These are phyloP conservation scores for Eristalinus sepulchralis DNA, from an alignment of 2,888 invertebrate genomes.

Conservation along the genomic window DNA sequence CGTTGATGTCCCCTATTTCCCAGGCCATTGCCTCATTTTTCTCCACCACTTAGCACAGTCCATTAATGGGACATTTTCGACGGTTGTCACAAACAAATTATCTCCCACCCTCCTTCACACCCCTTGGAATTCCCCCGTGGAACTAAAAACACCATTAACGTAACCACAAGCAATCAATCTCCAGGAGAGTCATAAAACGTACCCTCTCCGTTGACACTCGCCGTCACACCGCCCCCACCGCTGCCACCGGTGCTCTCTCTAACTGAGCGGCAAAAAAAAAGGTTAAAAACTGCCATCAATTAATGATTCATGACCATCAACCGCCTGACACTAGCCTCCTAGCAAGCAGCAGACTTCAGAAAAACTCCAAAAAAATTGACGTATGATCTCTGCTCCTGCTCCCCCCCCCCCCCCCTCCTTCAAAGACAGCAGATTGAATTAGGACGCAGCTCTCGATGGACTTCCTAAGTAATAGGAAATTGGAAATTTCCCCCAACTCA, in stretches of 20 bases:
- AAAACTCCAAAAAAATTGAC: constrained; percentile 17
- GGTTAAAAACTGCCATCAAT: constrained; percentile 63
- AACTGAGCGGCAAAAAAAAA: constrained; percentile 20
- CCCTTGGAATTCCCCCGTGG: not conserved
- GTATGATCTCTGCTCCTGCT: constrained; percentile 36
- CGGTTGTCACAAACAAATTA: constrained; percentile 54
- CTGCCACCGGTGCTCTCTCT: not conserved
- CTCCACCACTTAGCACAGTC: constrained; percentile 25
- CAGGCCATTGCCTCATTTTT: not conserved
- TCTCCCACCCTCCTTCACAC: constrained; percentile 24
- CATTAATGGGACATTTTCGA: constrained; percentile 42
- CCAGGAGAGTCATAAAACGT: constrained; percentile 54
- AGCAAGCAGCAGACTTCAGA: not conserved
- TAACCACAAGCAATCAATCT: constrained; percentile 66
- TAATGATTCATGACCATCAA: constrained; percentile 69
- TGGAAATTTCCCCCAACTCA: constrained; percentile 29
- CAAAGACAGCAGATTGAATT: constrained; percentile 44
- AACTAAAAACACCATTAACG: constrained; percentile 42
- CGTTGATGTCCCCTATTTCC: not conserved
- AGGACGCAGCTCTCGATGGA: constrained; percentile 36
- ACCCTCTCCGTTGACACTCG: not conserved
- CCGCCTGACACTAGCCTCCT: not conserved
- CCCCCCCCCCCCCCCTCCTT: not conserved
- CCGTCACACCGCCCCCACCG: not conserved
- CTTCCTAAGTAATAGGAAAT: constrained; percentile 50